Conservation (phyloP, 2,113 vertebrate species). For the Microtus richardsoni region DNA sequence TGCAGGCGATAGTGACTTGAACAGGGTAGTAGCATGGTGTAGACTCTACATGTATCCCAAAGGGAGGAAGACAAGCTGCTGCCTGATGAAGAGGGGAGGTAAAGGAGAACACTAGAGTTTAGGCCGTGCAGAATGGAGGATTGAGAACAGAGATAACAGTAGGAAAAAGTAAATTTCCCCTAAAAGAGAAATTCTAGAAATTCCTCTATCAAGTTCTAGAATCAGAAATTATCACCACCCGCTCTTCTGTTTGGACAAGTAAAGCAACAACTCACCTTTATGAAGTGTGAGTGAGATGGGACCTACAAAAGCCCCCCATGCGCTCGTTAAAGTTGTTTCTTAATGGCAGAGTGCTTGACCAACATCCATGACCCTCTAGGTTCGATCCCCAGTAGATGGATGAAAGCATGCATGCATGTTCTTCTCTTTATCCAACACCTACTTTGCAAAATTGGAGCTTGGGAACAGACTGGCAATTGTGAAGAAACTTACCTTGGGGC, state of each 20-base stretch:
- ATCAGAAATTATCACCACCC: neutral
- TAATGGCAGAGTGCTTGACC: neutral
- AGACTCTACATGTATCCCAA: neutral
- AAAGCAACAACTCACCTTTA: neutral
- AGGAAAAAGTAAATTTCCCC: neutral
- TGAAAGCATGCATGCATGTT: neutral
- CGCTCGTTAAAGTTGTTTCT: neutral
- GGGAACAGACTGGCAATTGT: neutral
- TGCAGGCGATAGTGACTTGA: neutral
- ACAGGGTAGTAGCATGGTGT: neutral
- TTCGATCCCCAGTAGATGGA: neutral
- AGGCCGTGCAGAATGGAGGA: neutral
- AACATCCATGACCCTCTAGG: neutral
- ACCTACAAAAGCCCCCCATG: neutral
- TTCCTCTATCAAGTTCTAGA: neutral
- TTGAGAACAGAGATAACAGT: neutral
- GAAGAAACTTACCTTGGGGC: neutral
- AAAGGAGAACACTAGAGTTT: neutral
- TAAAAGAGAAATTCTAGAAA: neutral
- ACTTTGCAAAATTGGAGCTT: constrained; percentile 8
- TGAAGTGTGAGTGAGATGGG: neutral
- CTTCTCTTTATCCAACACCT: neutral
- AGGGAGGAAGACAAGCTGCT: neutral
- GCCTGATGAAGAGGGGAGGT: neutral
- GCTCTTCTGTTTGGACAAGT: neutral